Conservation (phyloP, 2,797 vertebrate genomes). For the Sebastes diaconus region DNA sequence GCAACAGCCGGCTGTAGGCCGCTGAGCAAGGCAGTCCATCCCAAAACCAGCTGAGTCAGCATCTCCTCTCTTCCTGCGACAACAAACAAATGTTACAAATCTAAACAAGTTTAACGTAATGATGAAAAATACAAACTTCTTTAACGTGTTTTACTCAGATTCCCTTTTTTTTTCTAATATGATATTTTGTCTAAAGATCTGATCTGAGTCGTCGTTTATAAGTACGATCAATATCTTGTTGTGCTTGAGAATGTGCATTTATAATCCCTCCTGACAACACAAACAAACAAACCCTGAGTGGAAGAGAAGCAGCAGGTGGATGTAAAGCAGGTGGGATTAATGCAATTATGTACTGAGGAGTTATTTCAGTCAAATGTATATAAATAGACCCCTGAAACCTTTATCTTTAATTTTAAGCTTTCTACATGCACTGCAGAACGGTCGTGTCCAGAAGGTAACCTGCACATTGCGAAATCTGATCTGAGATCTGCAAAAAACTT, state of each 20-base stretch:
- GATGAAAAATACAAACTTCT: not conserved
- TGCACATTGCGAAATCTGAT: fast-evolving
- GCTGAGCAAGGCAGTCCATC: conserved; percentile 58
- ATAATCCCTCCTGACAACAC: not conserved
- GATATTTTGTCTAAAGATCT: not conserved
- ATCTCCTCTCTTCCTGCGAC: conserved; percentile 45
- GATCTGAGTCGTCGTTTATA: not conserved
- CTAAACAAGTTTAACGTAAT: no score
- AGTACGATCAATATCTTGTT: no score
- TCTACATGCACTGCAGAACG: not conserved
- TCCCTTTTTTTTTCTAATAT: not conserved
- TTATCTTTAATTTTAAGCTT: not conserved
- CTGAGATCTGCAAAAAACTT: no score
- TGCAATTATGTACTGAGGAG: no score
- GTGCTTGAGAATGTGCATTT: not conserved
- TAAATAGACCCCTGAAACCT: not conserved
- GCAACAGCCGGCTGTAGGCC: conserved; percentile 21
- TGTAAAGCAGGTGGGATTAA: not conserved
- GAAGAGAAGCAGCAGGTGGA: not conserved
- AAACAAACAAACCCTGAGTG: not conserved
- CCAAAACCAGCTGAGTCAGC: conserved; percentile 58
- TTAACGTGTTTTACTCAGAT: not conserved
- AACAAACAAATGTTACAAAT: not conserved
- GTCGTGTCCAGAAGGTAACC: no score
- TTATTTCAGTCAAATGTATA: not conserved